Base-by-base conservation (phyloP, 1,140 invertebrate genomes). In the Nomia melanderi region DNA sequence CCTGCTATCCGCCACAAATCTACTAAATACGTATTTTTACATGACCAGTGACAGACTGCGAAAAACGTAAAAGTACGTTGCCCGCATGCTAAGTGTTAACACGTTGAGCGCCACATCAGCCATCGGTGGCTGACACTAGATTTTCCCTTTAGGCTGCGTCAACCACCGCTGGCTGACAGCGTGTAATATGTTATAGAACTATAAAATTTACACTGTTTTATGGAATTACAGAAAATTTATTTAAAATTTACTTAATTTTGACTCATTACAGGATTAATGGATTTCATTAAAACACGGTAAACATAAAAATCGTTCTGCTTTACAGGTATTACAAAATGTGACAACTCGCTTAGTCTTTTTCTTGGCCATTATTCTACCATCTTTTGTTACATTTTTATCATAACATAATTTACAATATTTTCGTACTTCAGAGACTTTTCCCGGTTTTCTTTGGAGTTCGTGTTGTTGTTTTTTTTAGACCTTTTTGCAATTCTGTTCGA, bases 311-410 rank as follows among this genome's bases (percentile, higher is more conserved):
- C 3, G 33, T 36, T 36, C 8, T 36, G 3, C 33, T 36, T 36
- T 8, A 41, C 76, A 78, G 20, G 50, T 78, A 47, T 72, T 23
- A 65, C 60, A 78, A 73, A 78, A 78, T 78, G 77, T 78, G 2
- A 47, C 56, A 59, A 59, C 56, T 20, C 56, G 56, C 56, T 59
- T 59, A 17, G 56, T 59, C 56, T 59, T 59, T 59, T 17, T 59
- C 56, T 29, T 59, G 14, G 56, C 56, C 56, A 59, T 59, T 29
- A 20, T 29, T 59, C 56, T 59, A 59, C 56, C 56, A 59, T 59
- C 29, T 59, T 59, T 59, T 59, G 11, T 59, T 59, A 59, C 56
- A 59, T 59, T 59, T 59, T 60, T 39, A 5, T 59, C 47, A 31
- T 79, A 74, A 12, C 56, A 79, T 33, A 9, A 62, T 79, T 74